These are phyloP conservation scores for Aegithalos caudatus DNA, from an alignment of 2,113 vertebrate species.

Conservation along the genomic window DNA sequence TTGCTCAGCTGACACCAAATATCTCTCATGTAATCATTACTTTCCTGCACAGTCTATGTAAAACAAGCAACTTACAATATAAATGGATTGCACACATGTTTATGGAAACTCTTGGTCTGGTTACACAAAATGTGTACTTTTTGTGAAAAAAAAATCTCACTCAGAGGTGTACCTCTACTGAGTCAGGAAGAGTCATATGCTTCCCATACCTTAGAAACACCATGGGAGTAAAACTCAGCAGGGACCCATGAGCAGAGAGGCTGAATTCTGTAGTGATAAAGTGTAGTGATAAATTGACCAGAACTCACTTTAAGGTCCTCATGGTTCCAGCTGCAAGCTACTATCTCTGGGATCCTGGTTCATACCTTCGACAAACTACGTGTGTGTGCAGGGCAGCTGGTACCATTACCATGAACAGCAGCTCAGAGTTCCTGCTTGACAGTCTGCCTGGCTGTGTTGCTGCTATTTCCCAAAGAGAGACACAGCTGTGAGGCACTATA, in stretches of 20 bases:
- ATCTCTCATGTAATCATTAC: not conserved
- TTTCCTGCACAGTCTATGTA: not conserved
- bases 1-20: not conserved
- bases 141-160: not conserved
- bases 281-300: too few relatives aligned
- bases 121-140: not conserved
- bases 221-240: not conserved
- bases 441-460: not conserved
- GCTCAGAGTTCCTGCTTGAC: not conserved
- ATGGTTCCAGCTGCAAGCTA: not conserved
- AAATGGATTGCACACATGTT: fast-evolving
- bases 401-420: not conserved
- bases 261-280: too few relatives aligned
- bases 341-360: not conserved
- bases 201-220: not conserved
- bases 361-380: not conserved
- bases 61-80: not conserved
- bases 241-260: not conserved
- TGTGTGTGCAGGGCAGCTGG: not conserved
- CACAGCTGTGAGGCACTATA: not conserved
- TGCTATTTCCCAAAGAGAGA: not conserved
- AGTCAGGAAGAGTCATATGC: not conserved
- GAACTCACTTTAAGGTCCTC: not conserved
- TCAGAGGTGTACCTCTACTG: not conserved
- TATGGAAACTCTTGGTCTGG: not conserved